Evolutionary conservation across 1,140 invertebrate species (phyloP), one percentile per base, ranked within the genome.

Genomic region (Galendromus occidentalis): DNA sequence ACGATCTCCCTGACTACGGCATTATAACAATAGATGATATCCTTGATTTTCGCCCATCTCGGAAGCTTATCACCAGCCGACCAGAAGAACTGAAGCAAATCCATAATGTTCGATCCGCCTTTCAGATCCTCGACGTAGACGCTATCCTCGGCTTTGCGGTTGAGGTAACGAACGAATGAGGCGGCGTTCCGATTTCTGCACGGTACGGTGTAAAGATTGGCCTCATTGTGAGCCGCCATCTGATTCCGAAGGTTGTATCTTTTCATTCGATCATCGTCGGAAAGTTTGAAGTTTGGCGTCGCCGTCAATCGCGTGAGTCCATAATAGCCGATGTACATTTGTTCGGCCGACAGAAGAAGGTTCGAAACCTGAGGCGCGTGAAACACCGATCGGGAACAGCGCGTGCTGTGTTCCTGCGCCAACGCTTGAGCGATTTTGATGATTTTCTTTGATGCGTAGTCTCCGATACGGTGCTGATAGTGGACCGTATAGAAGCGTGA

Each of bases 301-400:
- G 51, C 51, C 12, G 14, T 25, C 20, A 59, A 4, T 22, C 33
- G 25, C 14, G 17, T 59, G 9, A 59, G 51, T 14, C 33, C 33
- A 22, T 59, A 59, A 22, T 59, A 59, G 14, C 51, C 51, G 14
- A 33, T 33, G 22, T 59, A 59, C 51, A 59, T 59, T 14, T 29
- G 22, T 22, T 59, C 51, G 9, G 51, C 51, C 51, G 51, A 59
- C 51, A 59, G 9, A 4, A 59, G 22, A 14, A 59, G 20, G 9
- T 59, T 59, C 51, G 51, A 59, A 17, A 59, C 51, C 22, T 59
- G 51, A 25, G 51, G 51, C 14, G 51, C 51, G 51, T 59, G 51
- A 22, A 59, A 59, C 14, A 59, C 51, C 14, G 51, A 17, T 14
- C 51, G 14, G 4, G 51, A 59, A 9, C 51, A 59, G 20, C 51